These are phyloP conservation scores for Crotalus tigris DNA, from an alignment of 2,113 vertebrate species.

Conservation along the genomic window DNA sequence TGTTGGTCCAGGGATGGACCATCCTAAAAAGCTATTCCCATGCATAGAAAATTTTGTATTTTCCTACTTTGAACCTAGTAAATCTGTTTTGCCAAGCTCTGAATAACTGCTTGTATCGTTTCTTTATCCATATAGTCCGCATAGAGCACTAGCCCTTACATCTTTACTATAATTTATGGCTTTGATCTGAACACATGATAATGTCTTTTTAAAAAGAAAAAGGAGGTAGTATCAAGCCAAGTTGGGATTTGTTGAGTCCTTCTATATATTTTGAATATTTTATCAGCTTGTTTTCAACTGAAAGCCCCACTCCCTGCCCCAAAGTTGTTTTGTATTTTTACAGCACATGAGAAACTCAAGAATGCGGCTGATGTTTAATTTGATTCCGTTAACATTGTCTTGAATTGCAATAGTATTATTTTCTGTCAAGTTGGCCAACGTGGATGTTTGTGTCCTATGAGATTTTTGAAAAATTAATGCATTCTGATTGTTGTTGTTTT, in stretches of 20 bases:
- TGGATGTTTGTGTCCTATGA: not conserved
- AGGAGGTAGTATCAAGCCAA: not conserved
- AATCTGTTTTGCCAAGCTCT: not conserved
- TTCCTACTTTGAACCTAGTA: not conserved
- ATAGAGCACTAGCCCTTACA: not conserved
- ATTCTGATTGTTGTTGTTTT: slow-evolving; percentile 18
- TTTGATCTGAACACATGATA: not conserved
- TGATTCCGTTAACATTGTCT: not conserved
- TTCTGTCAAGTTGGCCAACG: not conserved
- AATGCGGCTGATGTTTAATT: not conserved
- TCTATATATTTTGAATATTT: not conserved
- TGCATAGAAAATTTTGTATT: not conserved
- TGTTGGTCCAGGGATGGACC: not conserved
- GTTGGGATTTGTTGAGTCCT: not conserved
- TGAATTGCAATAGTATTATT: not conserved
- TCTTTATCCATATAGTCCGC: not conserved
- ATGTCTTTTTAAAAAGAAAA: not conserved
- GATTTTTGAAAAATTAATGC: slow-evolving; percentile 8
- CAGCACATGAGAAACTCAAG: not conserved
- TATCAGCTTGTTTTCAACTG: not conserved
- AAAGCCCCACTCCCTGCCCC: not conserved
- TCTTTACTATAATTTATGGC: not conserved
- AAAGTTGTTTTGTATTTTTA: not conserved
- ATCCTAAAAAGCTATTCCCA: not conserved
- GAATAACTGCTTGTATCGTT: not conserved